Evolutionary conservation across 1,140 invertebrate species (phyloP), one percentile per base, ranked within the genome.

Genomic region (Drosophila yakuba): DNA sequence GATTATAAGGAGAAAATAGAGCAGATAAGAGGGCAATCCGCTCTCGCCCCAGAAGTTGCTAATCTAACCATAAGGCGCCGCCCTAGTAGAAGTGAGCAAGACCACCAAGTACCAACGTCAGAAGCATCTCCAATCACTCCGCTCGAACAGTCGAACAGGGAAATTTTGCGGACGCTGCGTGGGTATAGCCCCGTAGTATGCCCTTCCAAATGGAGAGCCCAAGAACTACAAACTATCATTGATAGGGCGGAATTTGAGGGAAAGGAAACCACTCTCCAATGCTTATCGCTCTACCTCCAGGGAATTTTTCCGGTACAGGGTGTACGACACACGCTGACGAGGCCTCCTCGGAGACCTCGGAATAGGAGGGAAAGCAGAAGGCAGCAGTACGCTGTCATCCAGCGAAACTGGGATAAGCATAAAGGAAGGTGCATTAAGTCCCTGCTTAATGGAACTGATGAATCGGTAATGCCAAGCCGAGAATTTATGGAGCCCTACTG

Each of bases 341-440:
- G 44, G 8, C 44, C 54, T 14, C n/a, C 38, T 14, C 25, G 51
- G 39, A 44, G 39, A n/a, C 28, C 56, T 14, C 44, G 25, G 10
- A 48, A 45, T 47, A 45, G 20, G 39, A 59, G 56, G 50, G 23
- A 60, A 35, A 15, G 44, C 12, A 25, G 56, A 11, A 4, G 56
- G 38, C 56, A 59, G 25, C 63, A 67, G 23, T 59, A 67, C 63
- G 45, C 56, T n/a, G 20, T n/a, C 14, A 32, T 47, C 32, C 68
- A 58, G 54, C 54, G 61, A 25, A 59, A 66, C 48, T 73, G 62
- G 69, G 48, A 67, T 38, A 38, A 38, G 4, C 10, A 38, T 38
- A 41, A 41, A 41, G 39, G 14, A n/a, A 41, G 39, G 6, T 41
- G 4, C 39, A 41, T 41, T 6, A 41, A 41, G 39, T 41, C 39